Conservation (phyloP, 2,113 vertebrate species). For the Pavo muticus region DNA sequence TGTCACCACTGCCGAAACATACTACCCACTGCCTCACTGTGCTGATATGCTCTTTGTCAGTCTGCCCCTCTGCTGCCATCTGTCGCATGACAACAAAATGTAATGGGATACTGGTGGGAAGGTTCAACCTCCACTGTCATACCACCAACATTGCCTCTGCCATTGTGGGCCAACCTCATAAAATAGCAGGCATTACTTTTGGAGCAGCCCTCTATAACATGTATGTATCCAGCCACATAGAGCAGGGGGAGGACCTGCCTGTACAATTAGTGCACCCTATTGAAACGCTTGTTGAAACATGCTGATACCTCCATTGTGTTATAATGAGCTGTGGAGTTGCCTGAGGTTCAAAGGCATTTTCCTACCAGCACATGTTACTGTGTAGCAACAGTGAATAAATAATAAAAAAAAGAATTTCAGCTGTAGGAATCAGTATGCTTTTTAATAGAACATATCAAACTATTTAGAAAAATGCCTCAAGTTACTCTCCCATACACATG, state of each 20-base stretch:
- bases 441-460: not conserved
- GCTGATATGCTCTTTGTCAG: too few species aligned
- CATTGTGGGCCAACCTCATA: too few species aligned
- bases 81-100: too few species aligned
- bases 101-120: too few species aligned
- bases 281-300: conserved; percentile 19
- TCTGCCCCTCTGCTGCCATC: too few species aligned
- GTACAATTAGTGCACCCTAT: not conserved
- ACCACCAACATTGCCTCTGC: too few species aligned
- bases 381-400: not conserved
- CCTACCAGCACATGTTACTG: not conserved
- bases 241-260: not conserved
- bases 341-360: not conserved
- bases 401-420: not conserved
- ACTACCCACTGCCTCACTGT: too few species aligned
- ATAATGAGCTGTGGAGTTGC: not conserved
- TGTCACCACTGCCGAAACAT: too few species aligned
- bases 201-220: not conserved
- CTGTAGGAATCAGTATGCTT: not conserved
- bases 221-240: not conserved
- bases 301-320: not conserved
- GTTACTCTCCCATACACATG: rapidly evolving
- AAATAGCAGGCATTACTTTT: too few species aligned
- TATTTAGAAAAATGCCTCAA: not conserved
- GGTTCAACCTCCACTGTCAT: too few species aligned